Percentiles rank a stretch among this genome's conserved stretches.
phyloP scores from a whole-genome alignment of 2,797 vertebrate species.

The Tragopan temminckii region DNA sequence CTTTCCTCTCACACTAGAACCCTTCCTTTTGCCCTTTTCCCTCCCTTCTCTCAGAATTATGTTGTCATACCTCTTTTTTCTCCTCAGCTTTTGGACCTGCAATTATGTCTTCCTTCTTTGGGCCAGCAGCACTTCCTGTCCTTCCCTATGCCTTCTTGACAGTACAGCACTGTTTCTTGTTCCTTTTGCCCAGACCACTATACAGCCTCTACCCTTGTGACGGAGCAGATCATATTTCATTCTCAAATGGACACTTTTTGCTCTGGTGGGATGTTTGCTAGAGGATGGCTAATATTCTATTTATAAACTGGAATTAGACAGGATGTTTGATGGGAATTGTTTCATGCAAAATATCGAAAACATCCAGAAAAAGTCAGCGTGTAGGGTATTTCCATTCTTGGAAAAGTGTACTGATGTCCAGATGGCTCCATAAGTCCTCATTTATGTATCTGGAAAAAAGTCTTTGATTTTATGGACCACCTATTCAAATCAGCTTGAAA shows the following conservation, averaged over 20 bases:
- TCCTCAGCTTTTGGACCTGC: background rate
- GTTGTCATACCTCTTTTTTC: background rate
- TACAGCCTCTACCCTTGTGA: background rate
- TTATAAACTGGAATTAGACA: background rate
- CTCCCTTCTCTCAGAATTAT: background rate
- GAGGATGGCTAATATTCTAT: background rate
- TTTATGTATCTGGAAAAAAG: background rate
- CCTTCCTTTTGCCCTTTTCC: background rate
- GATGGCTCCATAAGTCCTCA: constrained; percentile 25
- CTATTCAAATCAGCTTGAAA: constrained; percentile 50
- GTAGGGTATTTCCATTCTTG: background rate
- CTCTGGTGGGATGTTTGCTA: background rate
- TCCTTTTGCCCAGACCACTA: background rate
- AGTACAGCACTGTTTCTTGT: background rate
- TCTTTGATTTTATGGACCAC: constrained; percentile 28
- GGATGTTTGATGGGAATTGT: background rate
- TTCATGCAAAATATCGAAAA: background rate
- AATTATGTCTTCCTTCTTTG: background rate
- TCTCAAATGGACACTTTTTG: background rate
- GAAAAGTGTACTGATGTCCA: constrained; percentile 10
- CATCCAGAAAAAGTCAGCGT: background rate
- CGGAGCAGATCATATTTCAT: background rate
- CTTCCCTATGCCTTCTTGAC: background rate
- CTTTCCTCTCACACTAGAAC: background rate
- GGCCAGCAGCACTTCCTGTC: background rate